phyloP scores from a whole-genome alignment of 1,140 invertebrate genomes.

The Bacillus rossius region DNA sequence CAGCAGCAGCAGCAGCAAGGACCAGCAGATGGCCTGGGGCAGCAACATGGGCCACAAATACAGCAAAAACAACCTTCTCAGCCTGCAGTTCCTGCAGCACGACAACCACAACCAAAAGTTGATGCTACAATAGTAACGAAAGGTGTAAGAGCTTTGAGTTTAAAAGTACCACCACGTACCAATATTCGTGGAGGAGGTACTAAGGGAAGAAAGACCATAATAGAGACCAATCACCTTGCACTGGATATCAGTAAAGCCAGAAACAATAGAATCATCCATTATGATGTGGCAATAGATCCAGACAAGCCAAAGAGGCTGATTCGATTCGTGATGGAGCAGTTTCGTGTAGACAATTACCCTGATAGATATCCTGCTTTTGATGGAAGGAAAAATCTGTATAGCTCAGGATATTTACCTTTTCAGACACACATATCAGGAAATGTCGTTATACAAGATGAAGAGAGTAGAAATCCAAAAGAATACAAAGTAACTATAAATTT shows the following conservation, averaged over 20 bases:
- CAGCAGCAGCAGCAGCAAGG: too few species aligned
- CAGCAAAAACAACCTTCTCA: too few species aligned
- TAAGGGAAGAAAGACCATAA: conserved; percentile 38
- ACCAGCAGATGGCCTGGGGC: too few species aligned
- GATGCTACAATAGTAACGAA: too few species aligned
- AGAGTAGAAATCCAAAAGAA: conserved; percentile 41
- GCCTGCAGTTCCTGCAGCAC: too few species aligned
- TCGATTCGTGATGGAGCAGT: conserved; percentile 29
- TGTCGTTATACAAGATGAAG: conserved; percentile 32
- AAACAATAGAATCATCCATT: conserved; percentile 41
- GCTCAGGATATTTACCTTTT: conserved; percentile 30
- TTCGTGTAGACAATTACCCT: conserved; percentile 30
- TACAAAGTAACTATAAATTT: conserved; percentile 55
- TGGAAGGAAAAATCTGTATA: conserved; percentile 62
- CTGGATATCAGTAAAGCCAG: conserved; percentile 44
- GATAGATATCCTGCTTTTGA: conserved; percentile 57
- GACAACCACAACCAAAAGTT: too few species aligned
- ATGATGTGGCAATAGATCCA: conserved; percentile 47
- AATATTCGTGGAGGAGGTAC: conserved; percentile 30
- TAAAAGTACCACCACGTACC: background rate
- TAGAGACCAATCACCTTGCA: conserved; percentile 52
- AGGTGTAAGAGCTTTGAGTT: too few species aligned
- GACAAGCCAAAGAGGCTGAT: conserved; percentile 45
- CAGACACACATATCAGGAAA: conserved; percentile 1
- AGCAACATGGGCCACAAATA: too few species aligned